Conservation (phyloP, 2,797 vertebrate genomes). For the Hippopotamyrus pictus region DNA sequence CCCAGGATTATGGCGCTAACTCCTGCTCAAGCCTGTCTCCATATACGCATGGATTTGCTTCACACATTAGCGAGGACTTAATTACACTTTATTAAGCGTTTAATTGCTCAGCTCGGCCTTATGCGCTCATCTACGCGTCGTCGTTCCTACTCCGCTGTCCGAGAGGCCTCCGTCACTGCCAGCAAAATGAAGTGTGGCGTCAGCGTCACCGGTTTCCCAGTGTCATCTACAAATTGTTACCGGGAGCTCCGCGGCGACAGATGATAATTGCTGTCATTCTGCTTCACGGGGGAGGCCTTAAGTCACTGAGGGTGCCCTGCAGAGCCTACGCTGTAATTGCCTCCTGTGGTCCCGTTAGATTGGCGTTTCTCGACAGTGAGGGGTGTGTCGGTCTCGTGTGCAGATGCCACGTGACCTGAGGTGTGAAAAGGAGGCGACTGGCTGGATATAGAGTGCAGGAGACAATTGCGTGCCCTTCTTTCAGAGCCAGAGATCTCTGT, state of each 20-base stretch:
- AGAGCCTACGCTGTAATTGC: not conserved
- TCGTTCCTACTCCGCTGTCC: not conserved
- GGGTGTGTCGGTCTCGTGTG: not conserved
- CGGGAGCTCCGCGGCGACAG: not conserved
- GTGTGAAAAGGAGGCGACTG: not conserved
- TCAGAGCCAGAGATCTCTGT: conserved; percentile 18
- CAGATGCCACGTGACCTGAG: not conserved
- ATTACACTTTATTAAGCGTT: not conserved
- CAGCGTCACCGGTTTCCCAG: not conserved
- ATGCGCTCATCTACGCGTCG: not conserved
- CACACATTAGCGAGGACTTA: not conserved
- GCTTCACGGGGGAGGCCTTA: not conserved
- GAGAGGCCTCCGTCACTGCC: conserved; percentile 6
- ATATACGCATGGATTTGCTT: not conserved
- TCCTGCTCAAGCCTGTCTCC: not conserved
- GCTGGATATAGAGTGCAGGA: not conserved
- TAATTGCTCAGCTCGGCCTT: not conserved
- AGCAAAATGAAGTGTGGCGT: not conserved
- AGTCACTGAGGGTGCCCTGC: not conserved
- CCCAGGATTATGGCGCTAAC: not conserved
- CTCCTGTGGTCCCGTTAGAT: not conserved
- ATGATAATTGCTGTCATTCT: not conserved
- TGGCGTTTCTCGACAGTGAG: not conserved
- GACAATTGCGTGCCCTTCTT: not conserved
- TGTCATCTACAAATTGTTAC: not conserved